Base-by-base conservation (phyloP, 2,888 invertebrate genomes). In the Callyntrura guangdongensis region DNA sequence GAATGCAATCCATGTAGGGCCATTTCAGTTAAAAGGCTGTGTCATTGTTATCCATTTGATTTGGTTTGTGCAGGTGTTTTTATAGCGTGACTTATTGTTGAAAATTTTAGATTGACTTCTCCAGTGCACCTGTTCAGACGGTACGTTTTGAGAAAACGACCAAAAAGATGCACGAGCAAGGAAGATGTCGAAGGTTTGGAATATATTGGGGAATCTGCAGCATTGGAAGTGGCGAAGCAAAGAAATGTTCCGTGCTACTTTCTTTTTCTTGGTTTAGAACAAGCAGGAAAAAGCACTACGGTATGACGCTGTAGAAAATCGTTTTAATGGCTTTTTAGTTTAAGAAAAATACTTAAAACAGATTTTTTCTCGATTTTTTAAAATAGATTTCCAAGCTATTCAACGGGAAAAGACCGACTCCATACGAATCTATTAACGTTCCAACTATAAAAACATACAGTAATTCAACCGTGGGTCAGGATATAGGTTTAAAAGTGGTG, bases 331-430 rank as follows among this genome's bases (percentile, higher is more conserved):
- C 4, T 14, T 53, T 86, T 74, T 47, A n/a, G n/a, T 61, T 53
- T 45, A 8, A 36, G 8, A 6, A 72, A 36, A 49, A 45, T 12
- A 77, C 1, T 45, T 1, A 49, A n/a, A 17, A 81, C 14, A 20
- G 8, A 11, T 47, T 67, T 74, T 22, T 20, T 61, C n/a, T 53
- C 3, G 36, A n/a, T 72, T 22, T 53, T 11, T 6, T 14, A n/a
- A n/a, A n/a, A 22, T 47, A 89, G 89, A 89, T 89, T 77, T 89
- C 89, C 59, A 89, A 89, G 22, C 84, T 89, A 6, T 89, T 89
- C 25, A 89, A 89, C 22, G 84, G 64, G 2, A 82, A 84, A 53
- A 14, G 89, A 22, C 89, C 89, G 4, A 79, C 59, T 12, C 8
- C 25, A 17, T 17, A 49, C 14, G 47, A 45, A 0, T 53, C 25